These are phyloP conservation scores for Phylloscopus trochilus DNA, from an alignment of 2,113 vertebrate genomes.

Conservation along the genomic window DNA sequence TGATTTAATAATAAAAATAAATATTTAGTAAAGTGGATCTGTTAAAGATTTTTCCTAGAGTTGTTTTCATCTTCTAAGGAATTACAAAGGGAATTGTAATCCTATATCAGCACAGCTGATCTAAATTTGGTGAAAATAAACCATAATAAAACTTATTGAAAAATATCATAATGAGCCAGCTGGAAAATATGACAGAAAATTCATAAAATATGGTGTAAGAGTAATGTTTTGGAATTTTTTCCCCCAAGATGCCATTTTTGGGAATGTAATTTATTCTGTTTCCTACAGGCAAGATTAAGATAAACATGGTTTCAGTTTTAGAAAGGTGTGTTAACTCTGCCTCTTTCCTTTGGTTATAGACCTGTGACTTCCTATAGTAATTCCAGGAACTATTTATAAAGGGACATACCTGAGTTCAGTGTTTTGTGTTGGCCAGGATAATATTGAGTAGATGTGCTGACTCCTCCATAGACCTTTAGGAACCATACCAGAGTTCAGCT, in stretches of 20 bases:
- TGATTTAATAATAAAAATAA: background rate
- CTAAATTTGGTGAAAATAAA: background rate
- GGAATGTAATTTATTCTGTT: background rate
- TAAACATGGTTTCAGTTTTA: background rate
- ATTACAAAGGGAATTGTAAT: background rate
- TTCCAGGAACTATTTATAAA: background rate
- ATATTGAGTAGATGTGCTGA: background rate
- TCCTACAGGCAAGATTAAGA: background rate
- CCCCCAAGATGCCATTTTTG: fast-evolving
- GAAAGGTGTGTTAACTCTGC: fast-evolving
- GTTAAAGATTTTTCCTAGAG: background rate
- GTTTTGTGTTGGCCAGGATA: background rate
- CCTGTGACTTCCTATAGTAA: background rate
- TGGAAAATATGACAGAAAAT: background rate
- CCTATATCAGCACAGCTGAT: background rate
- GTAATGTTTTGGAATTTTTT: background rate
- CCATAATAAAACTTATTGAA: background rate
- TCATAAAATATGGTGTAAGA: background rate
- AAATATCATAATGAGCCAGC: background rate
- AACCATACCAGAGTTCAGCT: fast-evolving
- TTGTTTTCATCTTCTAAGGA: background rate
- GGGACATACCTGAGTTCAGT: fast-evolving
- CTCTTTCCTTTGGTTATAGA: background rate
- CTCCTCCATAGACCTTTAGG: background rate
- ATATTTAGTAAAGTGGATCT: background rate